Conservation (phyloP, 2,888 invertebrate genomes). For the Diarsia dahlii region DNA sequence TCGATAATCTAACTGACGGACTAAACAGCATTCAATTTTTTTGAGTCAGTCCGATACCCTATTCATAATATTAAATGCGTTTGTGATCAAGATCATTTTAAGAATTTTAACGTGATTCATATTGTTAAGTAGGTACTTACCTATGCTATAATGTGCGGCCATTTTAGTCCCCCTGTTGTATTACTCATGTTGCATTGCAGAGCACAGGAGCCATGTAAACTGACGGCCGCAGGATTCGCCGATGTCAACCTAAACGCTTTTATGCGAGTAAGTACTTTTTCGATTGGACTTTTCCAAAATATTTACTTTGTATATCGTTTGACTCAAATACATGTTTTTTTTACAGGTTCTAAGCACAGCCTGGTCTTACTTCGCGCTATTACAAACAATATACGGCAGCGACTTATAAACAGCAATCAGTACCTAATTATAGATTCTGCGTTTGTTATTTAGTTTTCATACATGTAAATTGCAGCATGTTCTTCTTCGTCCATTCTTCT, state of each 20-base stretch:
- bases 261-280: conserved; percentile 72
- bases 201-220: conserved; percentile 77
- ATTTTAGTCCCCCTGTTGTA: background rate
- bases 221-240: conserved; percentile 79
- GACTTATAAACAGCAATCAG: conserved; percentile 19
- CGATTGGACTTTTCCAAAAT: background rate
- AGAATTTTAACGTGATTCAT: too few species aligned
- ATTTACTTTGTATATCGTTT: background rate
- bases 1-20: too few species aligned
- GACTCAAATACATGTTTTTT: background rate
- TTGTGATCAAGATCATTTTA: too few species aligned
- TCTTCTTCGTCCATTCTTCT: too few species aligned
- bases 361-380: conserved; percentile 76
- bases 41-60: too few species aligned
- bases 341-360: conserved; percentile 68
- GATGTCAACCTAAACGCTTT: conserved; percentile 80
- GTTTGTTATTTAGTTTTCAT: background rate
- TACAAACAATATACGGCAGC: conserved; percentile 70
- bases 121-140: too few species aligned
- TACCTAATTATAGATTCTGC: background rate
- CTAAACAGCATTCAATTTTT: too few species aligned
- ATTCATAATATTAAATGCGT: too few species aligned
- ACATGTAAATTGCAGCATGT: too few species aligned
- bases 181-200: conserved; percentile 60
- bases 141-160: too few species aligned